Percentiles rank a stretch among this genome's conserved stretches.
phyloP scores from a whole-genome alignment of 2,888 invertebrate species.

The Coenonympha arcania region DNA sequence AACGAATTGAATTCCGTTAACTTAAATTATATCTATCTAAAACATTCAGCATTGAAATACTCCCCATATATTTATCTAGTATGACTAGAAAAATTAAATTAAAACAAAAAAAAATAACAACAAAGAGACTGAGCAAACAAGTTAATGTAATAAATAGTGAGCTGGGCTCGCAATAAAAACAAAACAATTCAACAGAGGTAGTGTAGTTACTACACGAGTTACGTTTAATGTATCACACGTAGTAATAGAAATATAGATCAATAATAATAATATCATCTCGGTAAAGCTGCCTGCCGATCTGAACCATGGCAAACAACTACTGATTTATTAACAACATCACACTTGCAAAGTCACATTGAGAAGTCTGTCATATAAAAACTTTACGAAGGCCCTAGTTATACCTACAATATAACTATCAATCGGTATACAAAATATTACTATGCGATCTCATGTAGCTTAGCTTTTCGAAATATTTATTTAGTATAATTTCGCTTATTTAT shows the following conservation, averaged over 20 bases:
- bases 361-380: constrained; percentile 69
- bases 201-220: constrained; percentile 69
- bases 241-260: constrained; percentile 39
- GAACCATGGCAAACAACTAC: constrained; percentile 41
- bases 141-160: constrained; percentile 48
- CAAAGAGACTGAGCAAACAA: constrained; percentile 48
- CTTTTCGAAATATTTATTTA: constrained; percentile 40
- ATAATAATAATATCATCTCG: constrained; percentile 38
- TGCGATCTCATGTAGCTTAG: constrained; percentile 59
- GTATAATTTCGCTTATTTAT: constrained; percentile 33
- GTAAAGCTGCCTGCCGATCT: constrained; percentile 33
- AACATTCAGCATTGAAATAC: constrained; percentile 38
- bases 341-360: constrained; percentile 70
- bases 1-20: constrained; percentile 42
- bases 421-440: constrained; percentile 71
- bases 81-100: constrained; percentile 52
- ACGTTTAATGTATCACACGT: constrained; percentile 56
- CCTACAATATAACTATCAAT: constrained; percentile 37
- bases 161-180: constrained; percentile 59
- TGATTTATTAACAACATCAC: constrained; percentile 66
- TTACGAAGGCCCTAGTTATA: constrained; percentile 59
- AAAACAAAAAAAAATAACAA: constrained; percentile 45
- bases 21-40: constrained; percentile 40
- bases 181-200: constrained; percentile 56
- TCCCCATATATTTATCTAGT: constrained; percentile 49